phyloP scores from a whole-genome alignment of 1,140 invertebrate species.

The Hesperophylax magnus region DNA sequence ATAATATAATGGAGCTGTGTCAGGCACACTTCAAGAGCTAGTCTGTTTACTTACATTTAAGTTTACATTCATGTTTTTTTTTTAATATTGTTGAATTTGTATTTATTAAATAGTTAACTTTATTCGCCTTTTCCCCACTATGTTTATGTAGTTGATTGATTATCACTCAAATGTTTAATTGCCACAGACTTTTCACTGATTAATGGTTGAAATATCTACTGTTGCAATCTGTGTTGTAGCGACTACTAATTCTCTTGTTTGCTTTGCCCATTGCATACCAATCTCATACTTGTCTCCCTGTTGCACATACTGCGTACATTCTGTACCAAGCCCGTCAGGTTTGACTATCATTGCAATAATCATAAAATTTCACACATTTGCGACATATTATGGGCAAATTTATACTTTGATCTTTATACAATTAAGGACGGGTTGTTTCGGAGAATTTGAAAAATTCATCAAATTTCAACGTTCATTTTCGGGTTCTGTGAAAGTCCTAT shows the following conservation, averaged over 20 bases:
- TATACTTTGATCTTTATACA: too few relatives aligned
- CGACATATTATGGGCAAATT: too few relatives aligned
- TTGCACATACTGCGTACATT: too few relatives aligned
- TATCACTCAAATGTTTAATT: background rate
- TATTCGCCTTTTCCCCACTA: background rate
- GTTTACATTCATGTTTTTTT: slow-evolving; percentile 24
- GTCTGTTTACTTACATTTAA: slow-evolving; percentile 20
- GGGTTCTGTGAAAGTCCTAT: too few relatives aligned
- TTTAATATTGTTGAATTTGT: slow-evolving; percentile 32
- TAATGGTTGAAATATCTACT: background rate
- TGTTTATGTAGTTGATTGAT: too few relatives aligned
- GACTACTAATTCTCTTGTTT: background rate
- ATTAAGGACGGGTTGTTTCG: too few relatives aligned
- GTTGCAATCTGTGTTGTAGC: background rate
- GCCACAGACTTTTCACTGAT: background rate
- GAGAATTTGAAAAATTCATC: too few relatives aligned
- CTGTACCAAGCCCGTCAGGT: too few relatives aligned
- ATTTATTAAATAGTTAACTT: slow-evolving; percentile 17
- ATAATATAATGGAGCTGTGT: background rate
- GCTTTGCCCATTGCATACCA: background rate
- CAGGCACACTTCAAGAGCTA: slow-evolving; percentile 4
- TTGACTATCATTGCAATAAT: too few relatives aligned
- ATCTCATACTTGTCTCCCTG: too few relatives aligned
- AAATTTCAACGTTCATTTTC: too few relatives aligned
- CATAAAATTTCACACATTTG: too few relatives aligned